These are phyloP conservation scores for Tangara arthus DNA, from an alignment of 2,797 vertebrate species.

Conservation along the genomic window DNA sequence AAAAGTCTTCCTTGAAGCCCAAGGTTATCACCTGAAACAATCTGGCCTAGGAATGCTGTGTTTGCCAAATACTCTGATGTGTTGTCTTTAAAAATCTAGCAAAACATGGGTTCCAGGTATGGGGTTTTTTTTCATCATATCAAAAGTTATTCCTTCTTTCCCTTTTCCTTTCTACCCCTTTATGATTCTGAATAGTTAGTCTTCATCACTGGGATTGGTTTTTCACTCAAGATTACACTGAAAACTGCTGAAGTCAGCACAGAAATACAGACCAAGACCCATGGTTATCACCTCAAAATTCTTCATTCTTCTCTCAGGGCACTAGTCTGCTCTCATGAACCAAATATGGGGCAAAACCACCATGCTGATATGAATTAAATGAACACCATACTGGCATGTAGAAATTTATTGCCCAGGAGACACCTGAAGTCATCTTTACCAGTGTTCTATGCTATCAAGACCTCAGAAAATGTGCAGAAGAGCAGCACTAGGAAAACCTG, in stretches of 20 bases:
- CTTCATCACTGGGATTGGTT: neutral
- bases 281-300: neutral
- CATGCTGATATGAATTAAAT: neutral
- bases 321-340: neutral
- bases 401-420: neutral
- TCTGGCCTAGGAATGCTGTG: neutral
- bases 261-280: neutral
- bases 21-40: neutral
- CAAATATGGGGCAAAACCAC: neutral
- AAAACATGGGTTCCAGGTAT: neutral
- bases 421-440: neutral
- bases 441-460: neutral
- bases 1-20: neutral
- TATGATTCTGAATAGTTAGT: neutral
- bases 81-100: neutral
- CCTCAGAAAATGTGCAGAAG: neutral
- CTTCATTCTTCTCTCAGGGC: neutral
- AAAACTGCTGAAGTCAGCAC: neutral
- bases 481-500: neutral
- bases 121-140: neutral
- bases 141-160: neutral
- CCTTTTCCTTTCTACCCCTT: neutral
- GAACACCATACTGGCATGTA: neutral
- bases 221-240: neutral
- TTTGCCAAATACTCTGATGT: neutral